These are phyloP conservation scores for Bufo bufo DNA, from an alignment of 2,113 vertebrate genomes.

Conservation along the genomic window DNA sequence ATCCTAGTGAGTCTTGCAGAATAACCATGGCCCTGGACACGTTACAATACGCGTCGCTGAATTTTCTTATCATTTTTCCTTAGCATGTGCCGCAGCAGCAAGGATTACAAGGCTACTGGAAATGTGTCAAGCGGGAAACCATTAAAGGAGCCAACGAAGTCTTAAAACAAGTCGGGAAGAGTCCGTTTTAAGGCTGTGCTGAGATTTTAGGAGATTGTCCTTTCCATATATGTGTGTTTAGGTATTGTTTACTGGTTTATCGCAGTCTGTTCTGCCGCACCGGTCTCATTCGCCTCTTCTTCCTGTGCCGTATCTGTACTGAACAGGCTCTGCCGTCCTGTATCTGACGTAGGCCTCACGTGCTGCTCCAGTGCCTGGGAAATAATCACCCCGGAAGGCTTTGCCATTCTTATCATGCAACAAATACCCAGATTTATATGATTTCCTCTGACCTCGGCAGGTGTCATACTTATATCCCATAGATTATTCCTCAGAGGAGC, in stretches of 20 bases:
- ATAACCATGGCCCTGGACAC: no score
- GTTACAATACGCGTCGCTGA: not conserved
- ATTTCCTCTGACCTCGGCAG: no score
- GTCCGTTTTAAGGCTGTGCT: constrained; percentile 74
- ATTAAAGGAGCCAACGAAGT: constrained; percentile 91
- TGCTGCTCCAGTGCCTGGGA: not conserved
- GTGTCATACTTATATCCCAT: no score
- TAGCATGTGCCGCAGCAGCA: constrained; percentile 84
- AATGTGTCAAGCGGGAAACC: constrained; percentile 93
- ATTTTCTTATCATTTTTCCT: constrained; percentile 13
- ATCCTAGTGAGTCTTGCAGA: no score
- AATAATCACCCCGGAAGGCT: not conserved
- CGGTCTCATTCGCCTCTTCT: not conserved
- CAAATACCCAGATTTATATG: no score
- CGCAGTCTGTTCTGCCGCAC: not conserved
- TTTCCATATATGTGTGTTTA: constrained; percentile 63
- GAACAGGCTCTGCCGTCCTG: not conserved
- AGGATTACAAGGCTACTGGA: constrained; percentile 90
- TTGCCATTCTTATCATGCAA: no score
- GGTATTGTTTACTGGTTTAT: constrained; percentile 39
- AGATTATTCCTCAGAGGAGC: no score
- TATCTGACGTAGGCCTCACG: not conserved
- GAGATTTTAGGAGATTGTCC: not conserved
- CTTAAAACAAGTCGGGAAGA: constrained; percentile 76
- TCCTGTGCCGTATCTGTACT: not conserved